Base-by-base conservation (phyloP, 1,140 invertebrate genomes). In the Lucilia cuprina region DNA sequence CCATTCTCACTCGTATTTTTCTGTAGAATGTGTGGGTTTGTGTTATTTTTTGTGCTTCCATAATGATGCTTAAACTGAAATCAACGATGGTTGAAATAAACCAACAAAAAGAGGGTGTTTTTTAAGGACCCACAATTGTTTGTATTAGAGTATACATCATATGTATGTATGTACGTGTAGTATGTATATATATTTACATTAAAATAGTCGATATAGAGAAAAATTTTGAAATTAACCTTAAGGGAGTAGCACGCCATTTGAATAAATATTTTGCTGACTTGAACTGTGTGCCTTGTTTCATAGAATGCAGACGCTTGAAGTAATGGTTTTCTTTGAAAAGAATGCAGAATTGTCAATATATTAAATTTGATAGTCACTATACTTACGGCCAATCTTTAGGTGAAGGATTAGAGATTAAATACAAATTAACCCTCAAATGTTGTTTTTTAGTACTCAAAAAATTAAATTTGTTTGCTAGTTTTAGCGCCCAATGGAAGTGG, bases 211-310 rank as follows among this genome's bases (percentile, higher is more conserved):
- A 21, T 21, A 19, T 19, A 70, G 60, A 70, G 8, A 70, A 70
- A 70, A 70, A 21, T 21, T 21, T 21, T 80, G 41, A 80, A 80
- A 80, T 80, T 80, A 80, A 80, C 77, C 41, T 49, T 80, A 80
- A 80, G 77, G 77, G 41, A 80, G 77, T 80, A 80, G 77, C n/a
- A 80, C 41, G 47, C 77, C 77, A 80, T 80, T 80, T 80, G 77
- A 80, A 80, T 80, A 80, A 80, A 80, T 80, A 80, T 80, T 80
- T n/a, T 80, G 77, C 77, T 80, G 77, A 80, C 41, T 50, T 25
- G 2, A 80, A 80, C 25, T 70, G n/a, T 70, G 65, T 9, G 50
- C 50, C 50, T 55, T 55, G 50, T n/a, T 41, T 41, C 2, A 2
- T 7, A 41, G 7, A 41, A 41, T 41, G 10, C 41, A 41, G 41